phyloP scores from a whole-genome alignment of 2,113 vertebrate genomes.

The Mandrillus leucophaeus region DNA sequence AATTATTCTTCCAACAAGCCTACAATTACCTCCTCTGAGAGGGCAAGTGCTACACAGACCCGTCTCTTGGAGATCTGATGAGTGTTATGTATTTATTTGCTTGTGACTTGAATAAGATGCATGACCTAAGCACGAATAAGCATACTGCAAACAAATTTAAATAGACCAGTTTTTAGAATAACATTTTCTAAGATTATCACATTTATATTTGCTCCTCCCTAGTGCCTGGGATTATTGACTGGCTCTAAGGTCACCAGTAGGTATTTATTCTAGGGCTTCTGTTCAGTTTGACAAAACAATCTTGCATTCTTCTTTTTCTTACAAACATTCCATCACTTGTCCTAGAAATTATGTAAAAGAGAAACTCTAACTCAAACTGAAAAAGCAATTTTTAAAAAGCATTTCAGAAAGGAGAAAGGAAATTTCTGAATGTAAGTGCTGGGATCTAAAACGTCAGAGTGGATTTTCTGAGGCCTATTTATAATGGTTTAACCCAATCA shows the following conservation, averaged over 20 bases:
- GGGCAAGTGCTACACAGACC: background rate
- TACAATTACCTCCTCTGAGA: background rate
- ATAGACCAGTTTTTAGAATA: background rate
- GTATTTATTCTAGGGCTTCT: background rate
- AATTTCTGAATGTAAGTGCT: constrained; percentile 45
- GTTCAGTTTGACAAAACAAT: background rate
- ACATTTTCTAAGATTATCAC: background rate
- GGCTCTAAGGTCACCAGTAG: background rate
- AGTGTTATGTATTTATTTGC: background rate
- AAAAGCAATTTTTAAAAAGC: background rate
- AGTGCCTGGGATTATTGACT: background rate
- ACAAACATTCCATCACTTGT: background rate
- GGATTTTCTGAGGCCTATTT: constrained; percentile 44
- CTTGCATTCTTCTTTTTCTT: background rate
- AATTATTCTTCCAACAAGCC: background rate
- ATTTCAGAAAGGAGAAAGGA: constrained; percentile 31
- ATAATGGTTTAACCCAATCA: constrained; percentile 4
- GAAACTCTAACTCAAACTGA: background rate
- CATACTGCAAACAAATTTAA: background rate
- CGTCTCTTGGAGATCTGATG: background rate
- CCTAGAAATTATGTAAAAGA: constrained; percentile 11
- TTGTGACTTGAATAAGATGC: background rate
- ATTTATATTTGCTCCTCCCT: background rate
- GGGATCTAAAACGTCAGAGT: constrained; percentile 31
- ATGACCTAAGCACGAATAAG: background rate